These are phyloP conservation scores for Ormyrus nitidulus DNA, from an alignment of 2,888 invertebrate species.

Conservation along the genomic window DNA sequence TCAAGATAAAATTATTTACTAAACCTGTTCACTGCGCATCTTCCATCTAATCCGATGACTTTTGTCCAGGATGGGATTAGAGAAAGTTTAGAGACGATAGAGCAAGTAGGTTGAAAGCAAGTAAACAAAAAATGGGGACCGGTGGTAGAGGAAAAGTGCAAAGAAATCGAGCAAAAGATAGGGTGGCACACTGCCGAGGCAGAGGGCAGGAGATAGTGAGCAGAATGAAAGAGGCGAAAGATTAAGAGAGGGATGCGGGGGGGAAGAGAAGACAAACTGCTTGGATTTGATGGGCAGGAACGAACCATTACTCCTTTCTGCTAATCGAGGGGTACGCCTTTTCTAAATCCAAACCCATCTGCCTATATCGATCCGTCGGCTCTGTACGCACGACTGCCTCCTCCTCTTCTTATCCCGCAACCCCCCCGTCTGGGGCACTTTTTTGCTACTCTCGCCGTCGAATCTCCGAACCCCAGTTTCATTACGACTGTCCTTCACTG, in stretches of 20 bases:
- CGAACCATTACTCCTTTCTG: constrained; percentile 50
- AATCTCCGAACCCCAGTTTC: too few species aligned
- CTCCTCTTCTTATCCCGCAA: too few species aligned
- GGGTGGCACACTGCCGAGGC: not conserved
- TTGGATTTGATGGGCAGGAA: constrained; percentile 45
- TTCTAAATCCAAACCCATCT: constrained; percentile 35
- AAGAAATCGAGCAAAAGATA: too few species aligned
- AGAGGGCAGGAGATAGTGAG: constrained; percentile 11
- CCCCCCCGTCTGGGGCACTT: not conserved
- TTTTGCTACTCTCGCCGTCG: not conserved
- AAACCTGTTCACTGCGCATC: not conserved
- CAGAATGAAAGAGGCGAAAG: constrained; percentile 25
- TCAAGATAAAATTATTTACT: too few species aligned
- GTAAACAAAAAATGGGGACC: not conserved
- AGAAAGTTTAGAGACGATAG: not conserved
- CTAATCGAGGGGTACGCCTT: constrained; percentile 43
- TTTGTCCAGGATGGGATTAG: not conserved
- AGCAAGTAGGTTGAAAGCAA: not conserved
- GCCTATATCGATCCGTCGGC: constrained; percentile 36
- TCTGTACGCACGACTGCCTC: too few species aligned
- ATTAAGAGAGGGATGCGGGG: constrained; percentile 27
- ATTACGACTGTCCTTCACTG: not conserved
- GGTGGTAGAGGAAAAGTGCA: not conserved
- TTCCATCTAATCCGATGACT: too few species aligned
- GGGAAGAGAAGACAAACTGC: not conserved